phyloP scores from a whole-genome alignment of 2,888 invertebrate genomes.

The Scotopteryx bipunctaria region DNA sequence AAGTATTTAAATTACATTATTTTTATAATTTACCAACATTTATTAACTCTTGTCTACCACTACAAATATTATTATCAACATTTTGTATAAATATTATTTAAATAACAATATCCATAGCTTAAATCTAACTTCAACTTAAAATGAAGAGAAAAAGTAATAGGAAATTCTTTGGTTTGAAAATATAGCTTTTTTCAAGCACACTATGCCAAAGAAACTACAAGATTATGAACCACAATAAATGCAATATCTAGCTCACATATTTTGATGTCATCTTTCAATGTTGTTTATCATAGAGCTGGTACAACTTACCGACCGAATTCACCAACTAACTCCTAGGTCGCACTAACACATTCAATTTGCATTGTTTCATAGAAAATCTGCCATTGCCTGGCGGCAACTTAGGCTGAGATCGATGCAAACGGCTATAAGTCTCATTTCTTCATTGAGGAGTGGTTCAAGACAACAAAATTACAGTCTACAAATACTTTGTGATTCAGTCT shows the following conservation, averaged over 20 bases:
- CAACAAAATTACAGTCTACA: conserved; percentile 38
- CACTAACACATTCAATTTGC: background rate
- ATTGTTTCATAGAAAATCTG: background rate
- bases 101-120: conserved; percentile 21
- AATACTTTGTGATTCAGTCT: conserved; percentile 64
- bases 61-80: conserved; percentile 23
- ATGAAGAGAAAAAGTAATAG: conserved; percentile 34
- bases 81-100: conserved; percentile 24
- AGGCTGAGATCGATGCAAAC: background rate
- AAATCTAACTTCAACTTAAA: conserved; percentile 26
- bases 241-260: conserved; percentile 4
- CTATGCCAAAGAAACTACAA: conserved; percentile 42
- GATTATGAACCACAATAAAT: conserved; percentile 33
- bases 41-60: conserved; percentile 23
- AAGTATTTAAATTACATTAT: background rate
- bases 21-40: background rate
- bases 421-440: no score
- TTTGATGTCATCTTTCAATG: background rate
- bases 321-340: background rate
- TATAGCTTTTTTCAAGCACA: conserved; percentile 49
- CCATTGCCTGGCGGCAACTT: background rate
- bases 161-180: conserved; percentile 65
- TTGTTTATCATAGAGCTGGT: no score
- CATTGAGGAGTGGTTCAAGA: conserved; percentile 16
- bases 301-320: no score